A percentile compares a stretch with the other conserved stretches of the same genome.
These are phyloP conservation scores for Drosophila macrospina DNA, from an alignment of 2,888 invertebrate species.

Conservation along the genomic window DNA sequence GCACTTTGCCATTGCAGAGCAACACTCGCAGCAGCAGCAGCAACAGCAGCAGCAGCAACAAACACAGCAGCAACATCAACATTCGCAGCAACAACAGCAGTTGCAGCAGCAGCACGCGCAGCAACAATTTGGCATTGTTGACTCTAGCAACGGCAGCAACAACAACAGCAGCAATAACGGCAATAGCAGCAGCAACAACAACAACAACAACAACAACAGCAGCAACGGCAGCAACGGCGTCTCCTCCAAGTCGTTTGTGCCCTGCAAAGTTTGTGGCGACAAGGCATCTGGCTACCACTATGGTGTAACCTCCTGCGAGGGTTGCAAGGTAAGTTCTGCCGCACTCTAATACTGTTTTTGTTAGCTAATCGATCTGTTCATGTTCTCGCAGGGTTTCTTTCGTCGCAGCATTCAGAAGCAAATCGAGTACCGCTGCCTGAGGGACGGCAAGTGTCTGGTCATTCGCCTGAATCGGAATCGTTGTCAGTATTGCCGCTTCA, in stretches of 20 bases:
- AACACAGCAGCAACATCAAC: slow-evolving; percentile 48
- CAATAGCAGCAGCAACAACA: slow-evolving; percentile 50
- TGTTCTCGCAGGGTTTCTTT: slow-evolving; percentile 93
- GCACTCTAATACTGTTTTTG: too few species aligned
- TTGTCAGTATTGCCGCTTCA: slow-evolving; percentile 98
- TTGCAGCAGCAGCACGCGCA: slow-evolving; percentile 85
- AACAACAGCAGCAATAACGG: slow-evolving; percentile 86
- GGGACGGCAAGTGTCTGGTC: slow-evolving; percentile 97
- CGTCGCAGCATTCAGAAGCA: slow-evolving; percentile 98
- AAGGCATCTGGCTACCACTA: slow-evolving; percentile 96
- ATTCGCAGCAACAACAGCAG: slow-evolving; percentile 50
- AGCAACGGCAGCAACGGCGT: slow-evolving; percentile 88
- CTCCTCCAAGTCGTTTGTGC: slow-evolving; percentile 94
- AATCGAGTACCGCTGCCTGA: slow-evolving; percentile 96
- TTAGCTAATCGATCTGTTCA: slow-evolving; percentile 60
- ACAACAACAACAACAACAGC: slow-evolving; percentile 39
- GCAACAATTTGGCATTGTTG: slow-evolving; percentile 55
- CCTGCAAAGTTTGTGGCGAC: slow-evolving; percentile 98
- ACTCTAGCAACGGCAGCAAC: slow-evolving; percentile 84
- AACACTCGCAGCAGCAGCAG: slow-evolving; percentile 51
- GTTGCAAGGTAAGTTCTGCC: slow-evolving; percentile 93
- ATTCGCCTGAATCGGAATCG: slow-evolving; percentile 97
- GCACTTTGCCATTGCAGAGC: slow-evolving; percentile 72
- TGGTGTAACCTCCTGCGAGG: slow-evolving; percentile 99
- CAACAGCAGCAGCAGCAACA: slow-evolving; percentile 61